Evolutionary conservation across 2,888 invertebrate genomes (phyloP).

Genomic region (Bombyx huttoni): DNA sequence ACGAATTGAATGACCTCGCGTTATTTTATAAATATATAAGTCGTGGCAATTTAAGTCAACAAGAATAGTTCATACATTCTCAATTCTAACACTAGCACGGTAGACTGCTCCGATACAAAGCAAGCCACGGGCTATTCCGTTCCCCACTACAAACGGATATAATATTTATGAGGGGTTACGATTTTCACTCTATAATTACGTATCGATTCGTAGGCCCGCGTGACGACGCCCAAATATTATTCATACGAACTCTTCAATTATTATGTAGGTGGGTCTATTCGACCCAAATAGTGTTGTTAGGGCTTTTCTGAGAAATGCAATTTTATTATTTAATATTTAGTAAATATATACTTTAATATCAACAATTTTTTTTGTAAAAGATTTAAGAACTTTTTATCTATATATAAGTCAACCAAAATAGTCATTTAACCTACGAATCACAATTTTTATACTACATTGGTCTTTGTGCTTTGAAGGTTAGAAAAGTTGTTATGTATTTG

Average conservation of each 20-base stretch:
- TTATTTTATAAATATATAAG: neutral
- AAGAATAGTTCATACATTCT: neutral
- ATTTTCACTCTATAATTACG: conserved; percentile 69
- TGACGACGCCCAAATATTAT: conserved; percentile 66
- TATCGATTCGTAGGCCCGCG: conserved; percentile 55
- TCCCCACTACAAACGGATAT: conserved; percentile 55
- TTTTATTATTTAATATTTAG: neutral
- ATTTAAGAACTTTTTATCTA: no score
- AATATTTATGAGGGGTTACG: conserved; percentile 65
- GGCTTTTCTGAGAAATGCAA: neutral
- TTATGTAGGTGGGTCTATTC: conserved; percentile 28
- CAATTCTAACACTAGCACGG: conserved; percentile 17
- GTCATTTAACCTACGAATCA: no score
- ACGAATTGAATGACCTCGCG: neutral
- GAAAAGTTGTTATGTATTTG: no score
- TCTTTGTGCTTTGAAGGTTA: no score
- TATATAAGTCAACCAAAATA: no score
- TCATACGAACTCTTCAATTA: conserved; percentile 61
- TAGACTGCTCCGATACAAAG: conserved; percentile 38
- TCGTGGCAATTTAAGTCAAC: neutral
- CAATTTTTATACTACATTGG: no score
- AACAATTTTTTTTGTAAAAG: no score
- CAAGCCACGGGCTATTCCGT: conserved; percentile 58
- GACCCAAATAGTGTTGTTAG: neutral
- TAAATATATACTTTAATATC: neutral